Evolutionary conservation across 1,140 invertebrate species (phyloP).

Genomic region (Tetraneura akinire): DNA sequence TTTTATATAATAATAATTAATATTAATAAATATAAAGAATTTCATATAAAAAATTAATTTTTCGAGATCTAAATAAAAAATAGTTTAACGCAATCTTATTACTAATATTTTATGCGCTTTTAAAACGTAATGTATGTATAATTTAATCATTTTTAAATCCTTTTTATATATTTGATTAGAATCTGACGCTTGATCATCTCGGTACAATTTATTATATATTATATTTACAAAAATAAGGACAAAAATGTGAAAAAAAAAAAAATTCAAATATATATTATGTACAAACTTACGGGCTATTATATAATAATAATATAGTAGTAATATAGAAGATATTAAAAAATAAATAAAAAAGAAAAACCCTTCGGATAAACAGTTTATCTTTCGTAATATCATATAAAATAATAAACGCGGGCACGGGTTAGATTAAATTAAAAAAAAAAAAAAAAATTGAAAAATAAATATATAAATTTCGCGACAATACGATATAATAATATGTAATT

Average conservation of each 20-base stretch:
- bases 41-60: slow-evolving; percentile 24
- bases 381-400: no score
- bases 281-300: neutral
- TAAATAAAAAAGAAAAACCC: neutral
- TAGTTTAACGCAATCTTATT: neutral
- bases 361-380: no score
- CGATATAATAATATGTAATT: no score
- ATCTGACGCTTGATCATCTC: neutral
- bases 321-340: neutral
- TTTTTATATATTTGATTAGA: no score
- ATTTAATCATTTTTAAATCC: neutral
- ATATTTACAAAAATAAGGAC: neutral
- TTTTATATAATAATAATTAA: neutral
- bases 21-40: slow-evolving; percentile 6
- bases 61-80: neutral
- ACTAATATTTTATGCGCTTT: no score
- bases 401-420: no score
- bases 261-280: neutral
- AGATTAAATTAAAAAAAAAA: no score
- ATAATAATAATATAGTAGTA: no score
- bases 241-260: neutral
- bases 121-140: no score
- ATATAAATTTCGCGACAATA: no score
- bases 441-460: no score
- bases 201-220: no score